Percentiles rank a stretch among this genome's conserved stretches.
These are phyloP conservation scores for Drosophila biarmipes DNA, from an alignment of 1,140 invertebrate species.

Conservation along the genomic window DNA sequence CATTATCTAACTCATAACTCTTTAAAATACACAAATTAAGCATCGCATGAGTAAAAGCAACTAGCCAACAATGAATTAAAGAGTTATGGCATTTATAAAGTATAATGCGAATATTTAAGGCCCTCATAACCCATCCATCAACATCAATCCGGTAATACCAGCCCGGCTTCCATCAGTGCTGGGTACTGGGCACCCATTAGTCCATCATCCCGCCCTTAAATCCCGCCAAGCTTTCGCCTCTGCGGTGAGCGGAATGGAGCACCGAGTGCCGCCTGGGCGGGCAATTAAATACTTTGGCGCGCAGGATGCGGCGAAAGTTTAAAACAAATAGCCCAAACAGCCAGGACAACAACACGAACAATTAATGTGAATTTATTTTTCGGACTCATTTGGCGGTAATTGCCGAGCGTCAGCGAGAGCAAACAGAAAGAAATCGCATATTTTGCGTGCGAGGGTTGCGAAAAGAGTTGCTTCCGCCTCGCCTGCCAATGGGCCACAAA, in stretches of 20 bases:
- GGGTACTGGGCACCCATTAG: constrained; percentile 23
- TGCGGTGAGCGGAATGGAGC: constrained; percentile 13
- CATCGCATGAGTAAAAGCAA: too few species aligned
- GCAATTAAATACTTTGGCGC: constrained; percentile 67
- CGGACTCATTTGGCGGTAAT: constrained; percentile 80
- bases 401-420: constrained; percentile 53
- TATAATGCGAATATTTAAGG: background rate
- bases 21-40: background rate
- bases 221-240: constrained; percentile 25
- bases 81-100: background rate
- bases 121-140: constrained; percentile 12
- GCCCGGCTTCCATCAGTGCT: background rate
- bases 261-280: constrained; percentile 38
- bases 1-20: background rate
- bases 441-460: constrained; percentile 13
- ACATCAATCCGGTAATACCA: constrained; percentile 4
- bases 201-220: constrained; percentile 19
- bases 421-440: constrained; percentile 36
- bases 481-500: constrained; percentile 6
- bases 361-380: constrained; percentile 82
- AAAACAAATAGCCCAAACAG: constrained; percentile 57
- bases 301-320: constrained; percentile 36
- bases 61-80: background rate
- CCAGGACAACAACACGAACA: constrained; percentile 64
- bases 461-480: background rate